A percentile compares a stretch with the other conserved stretches of the same genome.
Conservation (phyloP, 1,140 invertebrate species). For the Chlorops oryzae region DNA sequence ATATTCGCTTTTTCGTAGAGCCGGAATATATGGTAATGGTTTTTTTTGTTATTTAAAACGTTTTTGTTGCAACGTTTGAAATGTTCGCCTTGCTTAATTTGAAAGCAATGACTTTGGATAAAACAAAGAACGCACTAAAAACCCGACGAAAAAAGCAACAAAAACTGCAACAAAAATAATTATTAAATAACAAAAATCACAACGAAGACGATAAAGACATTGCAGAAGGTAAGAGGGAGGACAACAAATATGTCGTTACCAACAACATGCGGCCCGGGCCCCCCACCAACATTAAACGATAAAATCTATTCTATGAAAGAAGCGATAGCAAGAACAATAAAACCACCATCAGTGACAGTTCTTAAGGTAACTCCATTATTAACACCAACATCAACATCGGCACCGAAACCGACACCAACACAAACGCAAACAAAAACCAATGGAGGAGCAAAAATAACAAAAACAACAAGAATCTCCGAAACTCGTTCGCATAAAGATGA, state of each 20-base stretch:
- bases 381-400: neutral
- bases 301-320: too few species aligned
- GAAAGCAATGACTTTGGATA: too few species aligned
- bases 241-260: constrained; percentile 38
- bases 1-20: too few species aligned
- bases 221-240: neutral
- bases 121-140: neutral
- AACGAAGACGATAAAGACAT: neutral
- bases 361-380: constrained; percentile 15
- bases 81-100: too few species aligned
- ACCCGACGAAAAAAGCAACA: neutral
- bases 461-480: too few species aligned
- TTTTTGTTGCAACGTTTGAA: too few species aligned
- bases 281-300: constrained; percentile 20
- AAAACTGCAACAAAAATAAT: neutral
- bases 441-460: too few species aligned
- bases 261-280: constrained; percentile 44
- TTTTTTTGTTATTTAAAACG: too few species aligned
- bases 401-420: neutral
- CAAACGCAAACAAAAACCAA: too few species aligned
- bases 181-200: neutral
- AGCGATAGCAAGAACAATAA: neutral
- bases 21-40: too few species aligned
- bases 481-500: too few species aligned
- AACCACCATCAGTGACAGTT: neutral